Percentiles rank a stretch among this genome's conserved stretches.
These are phyloP conservation scores for Drosophila leonis DNA, from an alignment of 2,888 invertebrate genomes.

Conservation along the genomic window DNA sequence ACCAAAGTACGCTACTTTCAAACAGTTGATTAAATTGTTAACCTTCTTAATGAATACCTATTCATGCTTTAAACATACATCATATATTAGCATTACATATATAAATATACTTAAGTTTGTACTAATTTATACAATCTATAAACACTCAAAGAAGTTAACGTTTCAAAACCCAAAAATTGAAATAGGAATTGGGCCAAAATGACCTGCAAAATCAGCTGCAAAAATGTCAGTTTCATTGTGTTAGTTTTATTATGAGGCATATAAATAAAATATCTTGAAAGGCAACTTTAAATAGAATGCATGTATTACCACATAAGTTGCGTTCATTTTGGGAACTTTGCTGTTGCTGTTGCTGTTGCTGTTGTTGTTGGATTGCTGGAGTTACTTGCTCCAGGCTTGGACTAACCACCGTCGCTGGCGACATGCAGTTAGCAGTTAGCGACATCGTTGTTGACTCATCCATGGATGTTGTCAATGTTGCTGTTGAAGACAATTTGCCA, in stretches of 20 bases:
- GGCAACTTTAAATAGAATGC: background rate
- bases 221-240: slow-evolving; percentile 16
- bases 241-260: slow-evolving; percentile 13
- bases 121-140: background rate
- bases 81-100: background rate
- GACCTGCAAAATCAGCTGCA: slow-evolving; percentile 23
- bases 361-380: slow-evolving; percentile 26
- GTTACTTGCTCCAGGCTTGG: slow-evolving; percentile 40
- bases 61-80: background rate
- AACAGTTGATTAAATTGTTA: background rate
- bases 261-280: background rate
- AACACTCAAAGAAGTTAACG: background rate
- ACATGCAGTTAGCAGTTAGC: slow-evolving; percentile 5
- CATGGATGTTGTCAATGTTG: slow-evolving; percentile 24
- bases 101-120: background rate
- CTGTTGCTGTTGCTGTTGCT: slow-evolving; percentile 40
- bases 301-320: slow-evolving; percentile 71
- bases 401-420: slow-evolving; percentile 13
- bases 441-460: slow-evolving; percentile 23
- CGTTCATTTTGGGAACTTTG: slow-evolving; percentile 77
- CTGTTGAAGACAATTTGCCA: slow-evolving; percentile 18
- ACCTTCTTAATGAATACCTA: background rate
- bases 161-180: slow-evolving; percentile 2
- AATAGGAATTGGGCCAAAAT: slow-evolving; percentile 3
- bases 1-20: background rate